Evolutionary conservation across 2,113 vertebrate genomes (phyloP), one percentile per base, ranked within the genome.

Genomic region (Vimba vimba): DNA sequence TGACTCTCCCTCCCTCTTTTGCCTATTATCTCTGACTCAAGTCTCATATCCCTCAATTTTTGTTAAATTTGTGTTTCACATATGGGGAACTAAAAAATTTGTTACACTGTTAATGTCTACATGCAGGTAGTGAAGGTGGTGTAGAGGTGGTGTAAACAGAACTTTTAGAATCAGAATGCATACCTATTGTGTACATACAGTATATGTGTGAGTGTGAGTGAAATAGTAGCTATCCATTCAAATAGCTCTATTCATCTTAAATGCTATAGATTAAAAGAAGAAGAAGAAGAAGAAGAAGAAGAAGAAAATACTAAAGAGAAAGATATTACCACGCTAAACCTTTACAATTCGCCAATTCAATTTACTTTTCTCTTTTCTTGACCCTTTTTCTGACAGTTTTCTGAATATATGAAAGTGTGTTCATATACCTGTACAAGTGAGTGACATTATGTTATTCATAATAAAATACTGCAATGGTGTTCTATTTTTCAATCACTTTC

Each of bases 391-490:
- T n/a, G n/a, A n/a, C n/a, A n/a, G n/a, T n/a, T n/a, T n/a, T n/a
- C n/a, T n/a, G n/a, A n/a, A n/a, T n/a, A n/a, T n/a, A n/a, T n/a
- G n/a, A n/a, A n/a, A n/a, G n/a, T n/a, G n/a, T n/a, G n/a, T n/a
- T n/a, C n/a, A n/a, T n/a, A n/a, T n/a, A n/a, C n/a, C n/a, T n/a
- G n/a, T n/a, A n/a, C n/a, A n/a, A n/a, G n/a, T n/a, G n/a, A n/a
- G n/a, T n/a, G n/a, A n/a, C n/a, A n/a, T n/a, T n/a, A n/a, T n/a
- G n/a, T n/a, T n/a, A n/a, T n/a, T n/a, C n/a, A n/a, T n/a, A n/a
- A n/a, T 87, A 43, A 91, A 86, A 87, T 64, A 75, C 88, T 90
- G 90, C 83, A 84, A 57, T 71, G 55, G 19, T 50, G 3, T 27
- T 64, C n/a, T 59, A 47, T 79, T 75, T 64, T 87, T 74, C 59